Evolutionary conservation across 2,113 vertebrate species (phyloP).

Genomic region (Podarcis muralis): DNA sequence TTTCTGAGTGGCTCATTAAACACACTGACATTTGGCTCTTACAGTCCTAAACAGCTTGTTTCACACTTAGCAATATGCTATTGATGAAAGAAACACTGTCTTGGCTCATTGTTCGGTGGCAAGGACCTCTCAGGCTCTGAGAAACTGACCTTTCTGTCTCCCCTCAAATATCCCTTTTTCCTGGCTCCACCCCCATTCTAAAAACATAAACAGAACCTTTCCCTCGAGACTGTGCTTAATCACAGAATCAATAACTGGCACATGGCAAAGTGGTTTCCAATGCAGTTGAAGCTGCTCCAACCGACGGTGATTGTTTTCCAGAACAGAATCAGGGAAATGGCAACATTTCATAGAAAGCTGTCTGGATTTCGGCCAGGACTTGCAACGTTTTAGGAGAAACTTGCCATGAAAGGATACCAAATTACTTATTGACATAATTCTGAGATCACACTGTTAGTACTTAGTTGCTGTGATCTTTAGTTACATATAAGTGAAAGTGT

Average conservation of each 20-base stretch:
- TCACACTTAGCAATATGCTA: constrained; percentile 69
- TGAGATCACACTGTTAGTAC: neutral
- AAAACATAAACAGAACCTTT: neutral
- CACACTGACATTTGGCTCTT: constrained; percentile 83
- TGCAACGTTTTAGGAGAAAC: neutral
- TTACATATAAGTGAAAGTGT: neutral
- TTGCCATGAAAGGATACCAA: neutral
- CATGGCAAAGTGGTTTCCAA: neutral
- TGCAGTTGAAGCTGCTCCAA: neutral
- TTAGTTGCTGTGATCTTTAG: neutral
- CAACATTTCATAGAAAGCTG: neutral
- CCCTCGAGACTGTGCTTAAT: constrained; percentile 20
- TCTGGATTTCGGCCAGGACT: neutral
- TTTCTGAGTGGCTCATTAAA: constrained; percentile 80
- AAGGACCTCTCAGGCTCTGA: constrained; percentile 46
- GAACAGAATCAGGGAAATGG: neutral
- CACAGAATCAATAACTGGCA: neutral
- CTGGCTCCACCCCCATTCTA: neutral
- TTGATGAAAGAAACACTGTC: constrained; percentile 68
- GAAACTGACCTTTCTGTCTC: constrained; percentile 16
- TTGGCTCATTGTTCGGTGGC: constrained; percentile 33
- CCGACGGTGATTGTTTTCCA: neutral
- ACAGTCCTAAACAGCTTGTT: constrained; percentile 76
- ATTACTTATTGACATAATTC: neutral
- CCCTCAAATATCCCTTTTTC: constrained; percentile 23